These are phyloP conservation scores for Nudaria mundana DNA, from an alignment of 2,888 invertebrate species.

Conservation along the genomic window DNA sequence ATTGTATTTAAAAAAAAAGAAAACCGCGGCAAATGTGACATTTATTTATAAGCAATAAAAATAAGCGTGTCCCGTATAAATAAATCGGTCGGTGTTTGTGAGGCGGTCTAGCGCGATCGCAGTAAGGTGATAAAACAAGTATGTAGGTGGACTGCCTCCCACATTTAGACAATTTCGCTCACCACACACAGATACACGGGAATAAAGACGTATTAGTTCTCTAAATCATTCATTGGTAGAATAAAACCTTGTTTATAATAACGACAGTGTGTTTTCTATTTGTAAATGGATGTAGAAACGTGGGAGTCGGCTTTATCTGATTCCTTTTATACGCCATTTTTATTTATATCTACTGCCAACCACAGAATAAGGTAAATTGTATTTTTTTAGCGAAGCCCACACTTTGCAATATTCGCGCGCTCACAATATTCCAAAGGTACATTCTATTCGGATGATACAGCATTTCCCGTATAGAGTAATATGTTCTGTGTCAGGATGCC, in stretches of 20 bases:
- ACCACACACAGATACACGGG: conserved; percentile 2
- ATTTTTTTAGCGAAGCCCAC: background rate
- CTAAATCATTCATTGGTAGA: background rate
- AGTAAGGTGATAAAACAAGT: conserved; percentile 6
- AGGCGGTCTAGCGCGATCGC: conserved; percentile 3
- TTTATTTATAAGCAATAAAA: background rate
- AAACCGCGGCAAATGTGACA: too few species aligned
- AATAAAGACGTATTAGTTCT: conserved; percentile 1
- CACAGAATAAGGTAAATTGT: background rate
- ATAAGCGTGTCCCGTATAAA: background rate
- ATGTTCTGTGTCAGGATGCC: too few species aligned
- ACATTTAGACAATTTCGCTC: conserved; percentile 8
- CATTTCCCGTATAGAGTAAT: too few species aligned
- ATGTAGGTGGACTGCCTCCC: conserved; percentile 11
- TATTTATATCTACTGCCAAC: background rate
- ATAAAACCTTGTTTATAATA: background rate
- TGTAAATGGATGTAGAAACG: background rate
- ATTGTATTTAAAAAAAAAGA: too few species aligned
- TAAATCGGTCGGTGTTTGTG: conserved; percentile 1
- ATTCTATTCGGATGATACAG: too few species aligned
- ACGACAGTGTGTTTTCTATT: background rate
- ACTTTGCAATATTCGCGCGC: background rate
- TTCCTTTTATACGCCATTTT: background rate
- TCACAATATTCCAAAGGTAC: background rate
- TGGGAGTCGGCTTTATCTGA: background rate